A percentile compares a stretch with the other conserved stretches of the same genome.
phyloP scores from a whole-genome alignment of 2,113 vertebrate genomes.

The Danionella cerebrum region DNA sequence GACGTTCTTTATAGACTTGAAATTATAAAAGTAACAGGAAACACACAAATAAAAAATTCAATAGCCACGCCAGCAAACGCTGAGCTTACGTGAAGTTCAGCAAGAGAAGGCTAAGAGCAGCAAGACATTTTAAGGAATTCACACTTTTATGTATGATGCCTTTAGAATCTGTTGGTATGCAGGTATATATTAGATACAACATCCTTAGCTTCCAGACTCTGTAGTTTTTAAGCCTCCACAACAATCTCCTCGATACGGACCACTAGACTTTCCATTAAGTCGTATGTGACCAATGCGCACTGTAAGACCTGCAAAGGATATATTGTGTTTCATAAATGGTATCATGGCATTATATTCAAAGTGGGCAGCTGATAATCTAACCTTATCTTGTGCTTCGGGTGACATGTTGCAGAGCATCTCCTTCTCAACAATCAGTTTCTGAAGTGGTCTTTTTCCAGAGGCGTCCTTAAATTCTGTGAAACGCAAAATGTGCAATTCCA shows the following conservation, averaged over 20 bases:
- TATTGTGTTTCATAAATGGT: neutral
- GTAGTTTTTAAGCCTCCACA: constrained; percentile 67
- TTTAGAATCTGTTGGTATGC: no score
- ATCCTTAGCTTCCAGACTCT: no score
- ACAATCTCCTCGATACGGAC: constrained; percentile 83
- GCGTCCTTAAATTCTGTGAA: constrained; percentile 52
- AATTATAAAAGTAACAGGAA: no score
- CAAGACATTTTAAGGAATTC: no score
- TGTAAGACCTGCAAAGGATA: constrained; percentile 74
- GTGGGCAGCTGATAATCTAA: constrained; percentile 37
- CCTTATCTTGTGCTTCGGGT: constrained; percentile 79
- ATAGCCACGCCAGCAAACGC: no score
- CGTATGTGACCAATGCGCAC: constrained; percentile 87
- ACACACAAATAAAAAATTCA: no score
- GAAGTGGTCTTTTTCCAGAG: constrained; percentile 29
- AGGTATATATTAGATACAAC: no score
- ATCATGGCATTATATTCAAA: neutral
- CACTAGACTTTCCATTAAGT: constrained; percentile 91
- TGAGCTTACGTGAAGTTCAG: no score
- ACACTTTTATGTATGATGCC: no score
- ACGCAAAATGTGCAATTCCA: neutral
- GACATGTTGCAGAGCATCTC: constrained; percentile 71
- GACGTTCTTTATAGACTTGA: no score
- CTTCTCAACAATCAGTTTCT: constrained; percentile 56
- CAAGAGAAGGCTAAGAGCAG: no score